These are phyloP conservation scores for Carollia perspicillata DNA, from an alignment of 2,113 vertebrate genomes.

Conservation along the genomic window DNA sequence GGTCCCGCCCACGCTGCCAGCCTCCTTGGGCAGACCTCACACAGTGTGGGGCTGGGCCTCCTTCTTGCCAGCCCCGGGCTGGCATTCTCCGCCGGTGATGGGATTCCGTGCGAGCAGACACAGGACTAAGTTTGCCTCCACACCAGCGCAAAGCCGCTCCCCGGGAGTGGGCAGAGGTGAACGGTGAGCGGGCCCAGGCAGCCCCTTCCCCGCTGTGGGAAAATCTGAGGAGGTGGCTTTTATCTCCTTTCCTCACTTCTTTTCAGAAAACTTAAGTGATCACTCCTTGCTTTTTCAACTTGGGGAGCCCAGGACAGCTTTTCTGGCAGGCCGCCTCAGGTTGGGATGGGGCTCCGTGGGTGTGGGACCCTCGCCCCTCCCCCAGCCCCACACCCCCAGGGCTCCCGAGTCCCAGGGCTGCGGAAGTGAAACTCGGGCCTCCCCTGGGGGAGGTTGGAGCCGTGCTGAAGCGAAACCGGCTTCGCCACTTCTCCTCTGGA, in stretches of 20 bases:
- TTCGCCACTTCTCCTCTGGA: fast-evolving
- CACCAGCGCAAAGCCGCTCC: fast-evolving
- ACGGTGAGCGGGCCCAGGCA: fast-evolving
- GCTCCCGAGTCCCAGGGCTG: neutral
- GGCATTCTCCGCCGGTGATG: fast-evolving
- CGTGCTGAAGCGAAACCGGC: neutral
- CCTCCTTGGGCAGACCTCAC: fast-evolving
- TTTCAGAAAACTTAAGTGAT: neutral
- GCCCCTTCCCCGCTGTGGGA: fast-evolving
- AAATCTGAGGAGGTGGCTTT: neutral
- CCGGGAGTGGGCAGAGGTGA: neutral
- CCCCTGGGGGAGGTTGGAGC: neutral
- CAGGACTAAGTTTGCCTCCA: fast-evolving
- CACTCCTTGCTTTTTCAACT: neutral
- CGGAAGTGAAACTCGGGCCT: neutral
- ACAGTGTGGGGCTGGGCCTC: fast-evolving
- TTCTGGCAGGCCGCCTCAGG: neutral
- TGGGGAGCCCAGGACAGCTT: neutral
- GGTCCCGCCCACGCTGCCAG: fast-evolving
- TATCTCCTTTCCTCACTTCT: neutral
- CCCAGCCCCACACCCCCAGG: no score
- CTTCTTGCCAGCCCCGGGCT: neutral
- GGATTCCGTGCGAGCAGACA: neutral
- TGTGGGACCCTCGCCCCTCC: no score
- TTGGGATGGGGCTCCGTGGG: neutral